Base-by-base conservation (phyloP, 2,888 invertebrate species). In the Drosophila putrida region DNA sequence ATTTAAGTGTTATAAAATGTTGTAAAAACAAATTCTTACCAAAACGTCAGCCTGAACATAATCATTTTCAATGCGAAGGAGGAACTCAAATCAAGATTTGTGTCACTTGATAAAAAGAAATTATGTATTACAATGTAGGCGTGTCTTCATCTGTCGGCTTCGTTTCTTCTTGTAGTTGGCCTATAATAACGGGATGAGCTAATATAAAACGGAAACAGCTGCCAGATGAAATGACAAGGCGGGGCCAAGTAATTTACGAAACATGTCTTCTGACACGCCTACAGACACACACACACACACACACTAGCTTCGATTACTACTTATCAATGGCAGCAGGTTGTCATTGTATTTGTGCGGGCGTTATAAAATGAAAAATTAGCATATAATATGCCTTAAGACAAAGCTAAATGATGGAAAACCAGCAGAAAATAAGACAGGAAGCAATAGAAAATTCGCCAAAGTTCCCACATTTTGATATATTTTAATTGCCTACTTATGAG, bases 181-280 rank as follows among this genome's bases (percentile, higher is more conserved):
- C 53, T 66, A 33, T 72, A 53, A 78, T 54, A 62, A 51, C 41
- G 46, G 13, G 28, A 53, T 13, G 33, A 39, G 67, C 47, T 66
- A 66, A 81, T 80, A 82, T 61, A 71, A 76, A 63, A 53, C 66
- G 63, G 65, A 77, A 80, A 59, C 71, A 76, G 39, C 70, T 64
- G 74, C 51, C 59, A 59, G 74, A 65, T 75, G 61, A 71, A 71
- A 71, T 59, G 68, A 51, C 66, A 67, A 59, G 55, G 55, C 69
- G 73, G 54, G 36, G 39, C 31, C 68, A 55, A 70, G 65, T 64
- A 63, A 57, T 77, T 80, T 70, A 10, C 62, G 63, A 47, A 72
- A 43, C 46, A 69, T 71, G 67, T 58, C 57, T 28, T 31, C 44
- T 27, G 51, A 47, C 41, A 76, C 47, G 60, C 67, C 78, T 43